phyloP scores from a whole-genome alignment of 2,113 vertebrate species.

The zebrafish (Danio rerio) region GRCz12tu NC_133176.1:11590501-11591000 shows the following conservation, averaged over 20 bases:
- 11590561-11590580: too few relatives aligned
- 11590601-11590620: too few relatives aligned
- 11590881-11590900: not conserved
- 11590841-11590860: not conserved
- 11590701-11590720: not conserved
- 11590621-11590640: too few relatives aligned
- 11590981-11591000: slow-evolving; percentile 15
- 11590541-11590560: too few relatives aligned
- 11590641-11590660: too few relatives aligned
- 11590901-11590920: not conserved
- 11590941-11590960: slow-evolving; percentile 2
- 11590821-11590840: not conserved
- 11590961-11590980: not conserved
- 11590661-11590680: too few relatives aligned
- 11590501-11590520: too few relatives aligned
- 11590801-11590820: not conserved
- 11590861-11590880: not conserved
- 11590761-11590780: not conserved
- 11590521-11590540: too few relatives aligned
- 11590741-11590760: not conserved
- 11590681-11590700: not conserved
- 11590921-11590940: slow-evolving; percentile 20
- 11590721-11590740: not conserved
- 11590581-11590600: too few relatives aligned
- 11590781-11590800: not conserved